phyloP scores from a whole-genome alignment of 2,888 invertebrate species.

The Ephialtes manifestator region DNA sequence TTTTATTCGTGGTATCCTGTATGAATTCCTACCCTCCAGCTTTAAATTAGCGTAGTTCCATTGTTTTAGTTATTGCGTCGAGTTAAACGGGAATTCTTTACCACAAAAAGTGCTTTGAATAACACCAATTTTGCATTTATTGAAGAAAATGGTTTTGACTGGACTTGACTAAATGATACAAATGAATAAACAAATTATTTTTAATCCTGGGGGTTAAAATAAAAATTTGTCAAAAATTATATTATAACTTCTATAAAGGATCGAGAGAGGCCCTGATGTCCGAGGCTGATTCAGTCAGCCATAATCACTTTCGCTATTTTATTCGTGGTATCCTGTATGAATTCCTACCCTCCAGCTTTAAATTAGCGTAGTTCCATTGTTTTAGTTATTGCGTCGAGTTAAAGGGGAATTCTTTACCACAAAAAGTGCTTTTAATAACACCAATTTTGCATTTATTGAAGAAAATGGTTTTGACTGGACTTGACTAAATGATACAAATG shows the following conservation, averaged over 20 bases:
- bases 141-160: too few relatives aligned
- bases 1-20: neutral
- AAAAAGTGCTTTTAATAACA: neutral
- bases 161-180: too few relatives aligned
- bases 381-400: neutral
- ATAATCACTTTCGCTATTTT: slow-evolving; percentile 36
- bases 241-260: slow-evolving; percentile 60
- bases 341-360: neutral
- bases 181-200: too few relatives aligned
- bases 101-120: neutral
- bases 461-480: too few relatives aligned
- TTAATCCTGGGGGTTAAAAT: too few relatives aligned
- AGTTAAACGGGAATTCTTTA: neutral
- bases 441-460: too few relatives aligned
- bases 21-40: neutral
- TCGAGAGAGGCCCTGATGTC: neutral
- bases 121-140: too few relatives aligned
- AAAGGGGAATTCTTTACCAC: neutral
- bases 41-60: neutral
- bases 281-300: neutral
- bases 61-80: neutral
- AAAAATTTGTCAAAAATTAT: too few relatives aligned
- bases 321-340: neutral
- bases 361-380: neutral
- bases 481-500: too few relatives aligned